These are phyloP conservation scores for Ophraella communa DNA, from an alignment of 2,888 invertebrate species.

Conservation along the genomic window DNA sequence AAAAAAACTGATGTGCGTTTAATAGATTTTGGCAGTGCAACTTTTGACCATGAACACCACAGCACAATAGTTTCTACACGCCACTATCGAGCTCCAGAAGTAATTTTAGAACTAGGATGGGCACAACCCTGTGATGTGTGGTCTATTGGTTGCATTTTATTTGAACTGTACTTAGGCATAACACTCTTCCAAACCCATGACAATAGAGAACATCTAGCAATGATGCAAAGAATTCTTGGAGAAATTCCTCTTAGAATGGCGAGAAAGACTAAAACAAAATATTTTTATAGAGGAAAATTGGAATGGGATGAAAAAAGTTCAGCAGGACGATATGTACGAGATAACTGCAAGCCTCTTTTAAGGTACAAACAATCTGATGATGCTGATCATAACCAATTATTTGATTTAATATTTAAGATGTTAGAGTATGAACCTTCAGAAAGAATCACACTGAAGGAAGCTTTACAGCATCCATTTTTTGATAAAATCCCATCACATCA, in stretches of 20 bases:
- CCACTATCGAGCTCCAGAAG: slow-evolving; percentile 99
- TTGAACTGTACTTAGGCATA: slow-evolving; percentile 97
- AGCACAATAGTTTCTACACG: slow-evolving; percentile 98
- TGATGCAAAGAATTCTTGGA: slow-evolving; percentile 99
- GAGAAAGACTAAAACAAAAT: slow-evolving; percentile 92
- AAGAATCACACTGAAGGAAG: slow-evolving; percentile 86
- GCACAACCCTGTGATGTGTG: slow-evolving; percentile 99
- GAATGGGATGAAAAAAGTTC: slow-evolving; percentile 98
- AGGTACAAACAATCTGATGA: slow-evolving; percentile 88
- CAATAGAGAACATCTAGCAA: slow-evolving; percentile 98
- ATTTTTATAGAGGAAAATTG: slow-evolving; percentile 96
- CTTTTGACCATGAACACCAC: slow-evolving; percentile 99
- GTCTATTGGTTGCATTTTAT: slow-evolving; percentile 99
- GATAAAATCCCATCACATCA: slow-evolving; percentile 81
- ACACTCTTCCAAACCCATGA: slow-evolving; percentile 99
- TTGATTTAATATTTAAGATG: slow-evolving; percentile 95
- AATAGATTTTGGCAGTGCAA: slow-evolving; percentile 99
- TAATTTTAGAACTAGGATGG: slow-evolving; percentile 99
- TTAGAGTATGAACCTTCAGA: slow-evolving; percentile 95
- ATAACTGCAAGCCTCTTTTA: slow-evolving; percentile 95
- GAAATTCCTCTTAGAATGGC: slow-evolving; percentile 94
- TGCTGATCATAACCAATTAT: slow-evolving; percentile 90
- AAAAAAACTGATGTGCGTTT: slow-evolving; percentile 93
- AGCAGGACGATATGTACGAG: slow-evolving; percentile 95
- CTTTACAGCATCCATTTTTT: slow-evolving; percentile 93